Base-by-base conservation (phyloP, 2,113 vertebrate genomes). In the Fulmarus glacialis region DNA sequence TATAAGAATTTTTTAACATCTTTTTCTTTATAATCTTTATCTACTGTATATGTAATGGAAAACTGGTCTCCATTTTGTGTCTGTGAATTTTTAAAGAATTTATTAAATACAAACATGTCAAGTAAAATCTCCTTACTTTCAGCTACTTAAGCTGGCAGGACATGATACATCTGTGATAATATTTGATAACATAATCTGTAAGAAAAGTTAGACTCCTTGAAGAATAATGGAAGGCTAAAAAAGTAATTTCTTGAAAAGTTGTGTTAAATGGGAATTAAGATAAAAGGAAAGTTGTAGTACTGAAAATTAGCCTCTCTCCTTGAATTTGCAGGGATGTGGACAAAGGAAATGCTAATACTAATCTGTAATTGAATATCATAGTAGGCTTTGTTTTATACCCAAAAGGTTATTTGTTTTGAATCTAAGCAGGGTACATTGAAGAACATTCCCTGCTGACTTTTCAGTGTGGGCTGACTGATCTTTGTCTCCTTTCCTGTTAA, bases 21-120 rank as follows among this genome's bases (percentile, higher is more conserved):
- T 89, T 87, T 96, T 93, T 90, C 81, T 94, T 95, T 94, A 74
- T 96, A 90, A 95, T 78, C 32, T 93, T 66, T 86, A 74, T 85
- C 48, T 96, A 27, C 71, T 68, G 19, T 93, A 72, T 72, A 26
- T 78, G 16, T 81, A 94, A 95, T 78, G 73, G 74, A 86, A 97
- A 97, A 95, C 68, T 84, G 52, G 45, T 95, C 73, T 94, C 66
- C 36, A 12, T 73, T 91, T 73, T 89, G 30, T 82, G 48, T 84
- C 78, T 94, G 58, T 94, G 83, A 80, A 56, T 93, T 85, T 72
- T 29, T 0, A 15, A 91, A 72, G 87, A 55, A 85, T 8, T 70
- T 96, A 82, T 74, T 94, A 75, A 95, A 79, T 83, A 84, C 64
- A 78, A 93, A 98, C 62, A 60, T 84, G 75, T 93, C 81, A 90